phyloP scores from a whole-genome alignment of 2,797 vertebrate genomes.

The Tadarida brasiliensis region DNA sequence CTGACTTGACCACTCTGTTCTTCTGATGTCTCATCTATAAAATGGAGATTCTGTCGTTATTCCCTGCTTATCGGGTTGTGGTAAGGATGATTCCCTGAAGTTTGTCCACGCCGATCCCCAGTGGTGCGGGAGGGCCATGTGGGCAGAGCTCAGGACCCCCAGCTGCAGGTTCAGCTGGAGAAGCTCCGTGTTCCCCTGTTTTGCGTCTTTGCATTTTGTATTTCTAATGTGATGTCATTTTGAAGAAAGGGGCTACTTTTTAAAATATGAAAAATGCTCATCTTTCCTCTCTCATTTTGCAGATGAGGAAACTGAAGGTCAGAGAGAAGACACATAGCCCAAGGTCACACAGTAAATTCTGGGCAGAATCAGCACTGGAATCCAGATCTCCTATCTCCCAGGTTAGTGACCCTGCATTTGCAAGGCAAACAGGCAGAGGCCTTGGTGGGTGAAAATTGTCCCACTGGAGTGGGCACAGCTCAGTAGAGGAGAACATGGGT shows the following conservation, averaged over 20 bases:
- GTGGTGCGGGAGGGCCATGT: background rate
- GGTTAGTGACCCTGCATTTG: background rate
- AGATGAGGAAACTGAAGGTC: background rate
- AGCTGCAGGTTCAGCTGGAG: background rate
- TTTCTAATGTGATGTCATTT: background rate
- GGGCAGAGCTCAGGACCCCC: background rate
- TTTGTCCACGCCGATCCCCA: too few species aligned
- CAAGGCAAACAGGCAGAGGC: background rate
- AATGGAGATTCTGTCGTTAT: background rate
- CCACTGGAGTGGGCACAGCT: background rate
- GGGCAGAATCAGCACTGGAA: background rate
- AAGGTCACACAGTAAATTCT: background rate
- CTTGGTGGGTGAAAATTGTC: background rate
- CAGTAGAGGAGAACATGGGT: background rate
- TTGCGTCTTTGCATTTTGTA: background rate
- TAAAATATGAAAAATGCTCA: background rate
- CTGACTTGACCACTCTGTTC: background rate
- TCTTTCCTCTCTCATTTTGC: background rate
- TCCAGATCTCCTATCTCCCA: background rate
- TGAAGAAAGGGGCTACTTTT: background rate
- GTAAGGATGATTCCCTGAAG: background rate
- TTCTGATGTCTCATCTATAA: background rate
- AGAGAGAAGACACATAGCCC: background rate
- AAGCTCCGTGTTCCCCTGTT: background rate
- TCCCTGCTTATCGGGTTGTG: background rate